Base-by-base conservation (phyloP, 2,888 invertebrate genomes). In the Sminthurinus aureus region DNA sequence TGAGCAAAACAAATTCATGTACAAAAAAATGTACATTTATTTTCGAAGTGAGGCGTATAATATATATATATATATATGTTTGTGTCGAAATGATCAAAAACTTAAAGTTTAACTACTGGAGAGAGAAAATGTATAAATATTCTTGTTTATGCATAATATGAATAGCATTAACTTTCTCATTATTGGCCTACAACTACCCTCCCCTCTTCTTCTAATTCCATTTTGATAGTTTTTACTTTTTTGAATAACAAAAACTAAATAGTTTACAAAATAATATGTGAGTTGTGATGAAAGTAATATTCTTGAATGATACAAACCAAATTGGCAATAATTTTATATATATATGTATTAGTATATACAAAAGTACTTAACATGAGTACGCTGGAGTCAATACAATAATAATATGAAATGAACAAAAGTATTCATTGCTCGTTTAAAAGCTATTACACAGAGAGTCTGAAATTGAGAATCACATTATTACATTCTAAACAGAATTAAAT, bases 271-370 rank as follows among this genome's bases (percentile, higher is more conserved):
- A 38, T 38, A 22, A 69, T n/a, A n/a, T n/a, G 67, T n/a, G 71
- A 71, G 24, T 71, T 71, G 71, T 71, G 71, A 71, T 71, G 71
- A 24, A 67, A 67, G 22, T 67, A 71, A 71, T 71, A 71, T 71
- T 71, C 71, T 71, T 71, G 24, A 71, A 71, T 26, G 12, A 71
- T 71, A 24, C 26, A 24, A 71, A 22, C 22, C n/a, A 26, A 71
- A 71, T 71, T 71, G 71, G 71, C 71, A 71, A 71, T 71, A 71
- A 71, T 71, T 71, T 71, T 71, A 26, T 22, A 71, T 71, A 71
- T 20, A n/a, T n/a, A n/a, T 38, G 6, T 38, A 38, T 4, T 38
- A 38, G 1, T 4, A 38, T 38, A 38, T 38, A 38, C 38, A 38
- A 38, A 38, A 38, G 38, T 38, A 38, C 38, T 38, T 38, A 38